Evolutionary conservation across 2,888 invertebrate species (phyloP).

Genomic region (Geophilus truncorum): DNA sequence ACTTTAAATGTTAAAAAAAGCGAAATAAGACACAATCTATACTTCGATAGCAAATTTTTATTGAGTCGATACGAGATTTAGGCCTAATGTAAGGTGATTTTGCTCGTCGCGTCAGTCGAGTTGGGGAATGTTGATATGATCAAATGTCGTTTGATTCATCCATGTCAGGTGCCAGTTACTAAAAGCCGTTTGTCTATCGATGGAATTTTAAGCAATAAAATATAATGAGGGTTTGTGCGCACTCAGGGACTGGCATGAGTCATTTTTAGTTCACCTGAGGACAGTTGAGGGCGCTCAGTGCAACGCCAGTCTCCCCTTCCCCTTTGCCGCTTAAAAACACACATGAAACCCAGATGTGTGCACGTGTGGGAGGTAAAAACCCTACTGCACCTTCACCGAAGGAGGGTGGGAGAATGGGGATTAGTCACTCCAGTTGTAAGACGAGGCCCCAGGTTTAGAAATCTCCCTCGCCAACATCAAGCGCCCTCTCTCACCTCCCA

Average conservation of each 20-base stretch:
- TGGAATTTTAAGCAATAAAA: conserved; percentile 13
- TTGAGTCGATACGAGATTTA: neutral
- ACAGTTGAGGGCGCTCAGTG: conserved; percentile 11
- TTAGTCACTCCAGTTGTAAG: conserved; percentile 17
- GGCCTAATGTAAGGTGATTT: neutral
- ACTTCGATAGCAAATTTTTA: no score
- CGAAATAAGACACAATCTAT: no score
- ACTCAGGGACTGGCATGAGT: neutral
- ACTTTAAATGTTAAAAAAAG: no score
- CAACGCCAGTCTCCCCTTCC: neutral
- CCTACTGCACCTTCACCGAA: neutral
- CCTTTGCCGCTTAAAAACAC: neutral
- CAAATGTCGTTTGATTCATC: neutral
- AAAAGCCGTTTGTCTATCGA: neutral
- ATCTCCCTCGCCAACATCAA: neutral
- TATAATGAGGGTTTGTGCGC: neutral
- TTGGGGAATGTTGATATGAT: neutral
- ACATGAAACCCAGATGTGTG: conserved; percentile 27
- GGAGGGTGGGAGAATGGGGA: neutral
- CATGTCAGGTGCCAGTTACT: neutral
- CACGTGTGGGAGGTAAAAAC: conserved; percentile 22
- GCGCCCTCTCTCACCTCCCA: conserved; percentile 1
- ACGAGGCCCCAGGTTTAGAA: conserved; percentile 23
- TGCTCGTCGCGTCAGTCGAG: no score
- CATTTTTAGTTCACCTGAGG: conserved; percentile 24